Conservation (phyloP, 2,888 invertebrate species). For the Dicycla oo region DNA sequence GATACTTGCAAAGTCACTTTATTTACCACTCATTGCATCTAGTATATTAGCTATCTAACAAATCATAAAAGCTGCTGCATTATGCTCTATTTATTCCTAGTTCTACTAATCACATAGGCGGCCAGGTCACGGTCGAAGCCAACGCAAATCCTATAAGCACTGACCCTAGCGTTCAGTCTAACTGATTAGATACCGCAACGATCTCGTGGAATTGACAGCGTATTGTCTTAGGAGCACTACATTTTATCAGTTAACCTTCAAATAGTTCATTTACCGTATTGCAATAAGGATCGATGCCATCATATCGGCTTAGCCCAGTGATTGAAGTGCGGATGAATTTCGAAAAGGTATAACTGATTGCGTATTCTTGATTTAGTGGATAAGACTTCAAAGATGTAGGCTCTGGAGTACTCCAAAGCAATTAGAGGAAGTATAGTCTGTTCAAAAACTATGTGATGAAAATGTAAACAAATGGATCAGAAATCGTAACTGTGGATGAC, state of each 20-base stretch:
- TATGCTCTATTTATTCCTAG: neutral
- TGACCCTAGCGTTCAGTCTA: slow-evolving; percentile 41
- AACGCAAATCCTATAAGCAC: slow-evolving; percentile 34
- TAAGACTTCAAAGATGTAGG: neutral
- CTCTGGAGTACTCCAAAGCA: neutral
- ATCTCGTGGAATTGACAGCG: slow-evolving; percentile 38
- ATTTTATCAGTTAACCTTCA: slow-evolving; percentile 31
- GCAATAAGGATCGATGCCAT: neutral
- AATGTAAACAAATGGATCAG: too few relatives aligned
- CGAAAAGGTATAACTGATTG: neutral
- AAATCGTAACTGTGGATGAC: too few relatives aligned
- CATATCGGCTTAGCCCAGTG: too few relatives aligned
- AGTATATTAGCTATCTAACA: neutral
- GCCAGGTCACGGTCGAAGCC: slow-evolving; percentile 3
- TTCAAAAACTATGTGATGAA: too few relatives aligned
- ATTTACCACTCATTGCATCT: neutral
- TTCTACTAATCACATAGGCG: neutral
- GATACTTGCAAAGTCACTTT: neutral
- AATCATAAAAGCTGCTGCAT: too few relatives aligned
- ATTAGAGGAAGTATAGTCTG: neutral
- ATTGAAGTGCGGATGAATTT: neutral
- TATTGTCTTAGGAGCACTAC: slow-evolving; percentile 29
- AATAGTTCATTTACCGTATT: slow-evolving; percentile 41
- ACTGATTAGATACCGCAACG: slow-evolving; percentile 43
- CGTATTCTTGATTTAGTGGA: neutral